Evolutionary conservation across 2,113 vertebrate species (phyloP), one percentile per base, ranked within the genome.

Genomic region (Barbus barbus): DNA sequence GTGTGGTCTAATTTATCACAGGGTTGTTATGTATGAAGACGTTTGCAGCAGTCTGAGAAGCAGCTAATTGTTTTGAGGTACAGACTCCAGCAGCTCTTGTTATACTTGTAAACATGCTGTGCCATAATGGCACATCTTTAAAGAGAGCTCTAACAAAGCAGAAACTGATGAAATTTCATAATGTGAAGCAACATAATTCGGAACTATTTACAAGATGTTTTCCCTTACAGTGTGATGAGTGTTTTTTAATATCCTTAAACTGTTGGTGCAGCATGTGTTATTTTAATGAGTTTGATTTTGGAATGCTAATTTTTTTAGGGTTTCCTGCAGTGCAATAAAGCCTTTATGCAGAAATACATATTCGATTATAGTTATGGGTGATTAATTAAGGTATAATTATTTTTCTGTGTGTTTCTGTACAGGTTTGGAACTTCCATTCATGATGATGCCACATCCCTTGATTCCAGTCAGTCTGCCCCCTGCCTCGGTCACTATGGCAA

Each of bases 391-490:
- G 22, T 58, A 9, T 22, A 28, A 26, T 74, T 44, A 24, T 38
- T 22, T 58, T 18, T 38, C 8, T 38, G 22, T 65, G n/a, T 31
- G 14, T 31, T 65, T 16, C 20, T 44, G 73, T 71, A 28, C 86
- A 98, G 98, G 97, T 90, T 88, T 99, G 94, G 97, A 99, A 90
- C 95, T 98, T 90, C 98, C 98, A 88, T 98, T 99, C 91, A 98
- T 99, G 98, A 99, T 99, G 98, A 99, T 99, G 97, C 97, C 98
- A 89, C 98, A 99, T 90, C 98, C 97, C 0, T 94, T 99, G 90
- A 98, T 99, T 90, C 98, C 98, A 8, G 98, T 97, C 92, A 98
- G 96, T 93, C 95, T 99, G 96, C 97, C 97, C 91, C 97, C 97
- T 88, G 97, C 97, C 44, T 99, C 98, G 75, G 97, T 99, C 93